Conservation (phyloP, 2,113 vertebrate species). For the Origma solitaria region DNA sequence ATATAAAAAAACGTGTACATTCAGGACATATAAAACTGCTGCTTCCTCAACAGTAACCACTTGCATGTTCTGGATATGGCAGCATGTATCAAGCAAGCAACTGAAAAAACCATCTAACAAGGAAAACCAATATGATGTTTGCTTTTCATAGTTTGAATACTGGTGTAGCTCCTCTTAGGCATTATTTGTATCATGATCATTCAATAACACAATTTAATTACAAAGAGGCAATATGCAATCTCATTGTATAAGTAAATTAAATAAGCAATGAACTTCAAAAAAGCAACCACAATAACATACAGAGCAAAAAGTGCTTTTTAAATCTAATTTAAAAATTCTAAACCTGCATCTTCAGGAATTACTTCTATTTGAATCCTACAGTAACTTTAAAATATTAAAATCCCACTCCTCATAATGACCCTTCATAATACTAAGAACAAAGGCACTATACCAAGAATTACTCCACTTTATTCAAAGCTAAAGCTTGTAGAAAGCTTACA, state of each 20-base stretch:
- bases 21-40: background rate
- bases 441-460: background rate
- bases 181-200: background rate
- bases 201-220: slow-evolving; percentile 16
- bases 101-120: background rate
- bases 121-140: background rate
- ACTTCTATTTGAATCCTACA: background rate
- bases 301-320: background rate
- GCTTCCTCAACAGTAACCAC: background rate
- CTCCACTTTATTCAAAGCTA: background rate
- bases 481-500: background rate
- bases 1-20: background rate
- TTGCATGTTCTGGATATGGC: background rate
- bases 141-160: background rate
- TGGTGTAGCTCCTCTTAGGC: background rate
- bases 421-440: background rate
- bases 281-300: background rate
- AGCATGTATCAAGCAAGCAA: background rate
- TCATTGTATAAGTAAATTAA: background rate
- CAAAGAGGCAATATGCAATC: background rate
- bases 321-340: background rate
- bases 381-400: background rate
- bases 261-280: background rate
- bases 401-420: background rate
- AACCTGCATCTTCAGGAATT: background rate